phyloP scores from a whole-genome alignment of 2,113 vertebrate species.

The Herpetotheres cachinnans region DNA sequence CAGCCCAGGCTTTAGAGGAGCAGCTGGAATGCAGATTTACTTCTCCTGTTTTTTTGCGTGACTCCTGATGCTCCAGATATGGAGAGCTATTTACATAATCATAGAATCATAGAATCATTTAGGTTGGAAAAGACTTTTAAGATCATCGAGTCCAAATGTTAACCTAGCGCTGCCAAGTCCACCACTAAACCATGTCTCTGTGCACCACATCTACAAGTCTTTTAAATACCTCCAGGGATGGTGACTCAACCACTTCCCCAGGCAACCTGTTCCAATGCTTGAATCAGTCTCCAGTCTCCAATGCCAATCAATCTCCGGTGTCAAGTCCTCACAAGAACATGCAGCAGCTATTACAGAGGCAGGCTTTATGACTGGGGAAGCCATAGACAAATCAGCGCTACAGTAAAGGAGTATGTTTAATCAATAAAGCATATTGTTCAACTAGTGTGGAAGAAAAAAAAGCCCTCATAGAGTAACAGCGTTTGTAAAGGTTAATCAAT shows the following conservation, averaged over 20 bases:
- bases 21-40: background rate
- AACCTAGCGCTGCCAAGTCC: background rate
- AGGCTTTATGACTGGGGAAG: constrained; percentile 30
- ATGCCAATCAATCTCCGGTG: background rate
- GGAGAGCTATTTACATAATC: constrained; percentile 21
- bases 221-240: background rate
- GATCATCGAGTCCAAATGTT: background rate
- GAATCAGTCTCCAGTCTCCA: background rate
- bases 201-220: background rate
- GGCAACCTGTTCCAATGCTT: background rate
- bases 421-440: constrained; percentile 72
- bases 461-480: constrained; percentile 66
- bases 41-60: background rate
- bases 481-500: constrained; percentile 81
- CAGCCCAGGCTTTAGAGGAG: background rate
- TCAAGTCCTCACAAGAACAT: constrained; percentile 7
- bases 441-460: constrained; percentile 60
- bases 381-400: constrained; percentile 50
- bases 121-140: background rate
- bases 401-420: constrained; percentile 58
- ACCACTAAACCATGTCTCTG: background rate
- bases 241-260: background rate
- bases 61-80: background rate
- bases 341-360: background rate
- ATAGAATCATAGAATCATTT: background rate